These are phyloP conservation scores for Aspiorhynchus laticeps DNA, from an alignment of 2,113 vertebrate genomes.

Conservation along the genomic window DNA sequence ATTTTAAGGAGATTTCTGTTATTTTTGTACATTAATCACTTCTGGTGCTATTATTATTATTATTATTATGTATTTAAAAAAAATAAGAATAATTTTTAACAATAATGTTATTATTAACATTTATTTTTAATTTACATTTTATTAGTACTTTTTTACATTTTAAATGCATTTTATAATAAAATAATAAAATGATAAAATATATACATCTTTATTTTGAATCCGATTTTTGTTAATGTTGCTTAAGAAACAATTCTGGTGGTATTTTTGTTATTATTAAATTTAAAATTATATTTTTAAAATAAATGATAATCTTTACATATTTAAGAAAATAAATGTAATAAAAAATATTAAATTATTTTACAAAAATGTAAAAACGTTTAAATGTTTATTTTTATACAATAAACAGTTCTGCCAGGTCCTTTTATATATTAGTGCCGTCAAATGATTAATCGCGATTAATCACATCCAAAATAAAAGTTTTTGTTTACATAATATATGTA, in stretches of 20 bases:
- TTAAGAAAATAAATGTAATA: not conserved
- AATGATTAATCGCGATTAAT: too few relatives aligned
- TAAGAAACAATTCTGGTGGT: not conserved
- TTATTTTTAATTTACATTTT: not conserved
- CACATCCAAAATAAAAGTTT: too few relatives aligned
- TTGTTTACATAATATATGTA: too few relatives aligned
- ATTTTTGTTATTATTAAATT: not conserved
- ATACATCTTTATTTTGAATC: not conserved
- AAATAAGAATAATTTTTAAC: too few relatives aligned
- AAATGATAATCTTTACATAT: not conserved
- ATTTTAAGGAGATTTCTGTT: too few relatives aligned
- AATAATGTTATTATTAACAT: not conserved
- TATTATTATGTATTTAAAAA: not conserved
- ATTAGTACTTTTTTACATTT: too few relatives aligned
- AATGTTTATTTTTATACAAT: not conserved
- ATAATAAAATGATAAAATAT: not conserved
- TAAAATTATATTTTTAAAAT: not conserved
- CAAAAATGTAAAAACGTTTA: not conserved
- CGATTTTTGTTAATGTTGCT: too few relatives aligned
- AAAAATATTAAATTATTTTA: not conserved
- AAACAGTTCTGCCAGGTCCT: not conserved
- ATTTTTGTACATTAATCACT: not conserved
- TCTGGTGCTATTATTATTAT: not conserved
- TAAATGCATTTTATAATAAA: not conserved
- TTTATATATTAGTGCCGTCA: too few relatives aligned